Evolutionary conservation across 2,113 vertebrate species (phyloP).

Genomic region (Talpa occidentalis): DNA sequence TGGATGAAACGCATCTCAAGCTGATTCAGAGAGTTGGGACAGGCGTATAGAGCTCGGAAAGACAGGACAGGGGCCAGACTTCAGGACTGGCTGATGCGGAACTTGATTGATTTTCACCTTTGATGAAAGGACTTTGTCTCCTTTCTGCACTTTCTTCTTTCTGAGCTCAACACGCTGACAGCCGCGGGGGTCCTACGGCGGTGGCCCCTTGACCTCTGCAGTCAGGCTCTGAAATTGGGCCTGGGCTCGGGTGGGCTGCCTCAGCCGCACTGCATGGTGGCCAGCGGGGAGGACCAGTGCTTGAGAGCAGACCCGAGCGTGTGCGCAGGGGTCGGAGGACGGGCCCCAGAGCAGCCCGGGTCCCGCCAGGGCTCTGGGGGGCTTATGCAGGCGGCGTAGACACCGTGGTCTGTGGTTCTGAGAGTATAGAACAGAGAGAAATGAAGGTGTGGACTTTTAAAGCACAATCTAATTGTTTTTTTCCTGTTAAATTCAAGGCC

Average conservation of each 20-base stretch:
- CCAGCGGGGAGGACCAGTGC: neutral
- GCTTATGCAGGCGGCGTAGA: too few relatives aligned
- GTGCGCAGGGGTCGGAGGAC: neutral
- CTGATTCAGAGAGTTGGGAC: neutral
- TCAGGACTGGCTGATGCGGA: accelerated
- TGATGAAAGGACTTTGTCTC: neutral
- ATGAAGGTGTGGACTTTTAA: neutral
- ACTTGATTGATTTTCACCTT: neutral
- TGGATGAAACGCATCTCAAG: neutral
- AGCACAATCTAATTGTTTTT: neutral
- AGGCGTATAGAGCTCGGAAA: neutral
- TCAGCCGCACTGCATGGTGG: neutral
- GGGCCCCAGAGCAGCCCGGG: too few relatives aligned
- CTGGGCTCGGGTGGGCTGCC: neutral
- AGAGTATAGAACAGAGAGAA: neutral
- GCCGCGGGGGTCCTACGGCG: too few relatives aligned
- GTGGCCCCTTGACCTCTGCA: too few relatives aligned
- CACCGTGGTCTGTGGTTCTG: neutral
- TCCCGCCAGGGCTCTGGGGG: too few relatives aligned
- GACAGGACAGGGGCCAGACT: neutral
- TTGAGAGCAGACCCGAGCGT: too few relatives aligned
- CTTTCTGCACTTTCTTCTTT: neutral
- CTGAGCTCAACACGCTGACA: neutral
- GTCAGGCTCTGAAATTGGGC: too few relatives aligned
- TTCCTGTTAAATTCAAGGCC: slow-evolving; percentile 89